Conservation (phyloP, 2,113 vertebrate genomes). For the Nicator chloris region DNA sequence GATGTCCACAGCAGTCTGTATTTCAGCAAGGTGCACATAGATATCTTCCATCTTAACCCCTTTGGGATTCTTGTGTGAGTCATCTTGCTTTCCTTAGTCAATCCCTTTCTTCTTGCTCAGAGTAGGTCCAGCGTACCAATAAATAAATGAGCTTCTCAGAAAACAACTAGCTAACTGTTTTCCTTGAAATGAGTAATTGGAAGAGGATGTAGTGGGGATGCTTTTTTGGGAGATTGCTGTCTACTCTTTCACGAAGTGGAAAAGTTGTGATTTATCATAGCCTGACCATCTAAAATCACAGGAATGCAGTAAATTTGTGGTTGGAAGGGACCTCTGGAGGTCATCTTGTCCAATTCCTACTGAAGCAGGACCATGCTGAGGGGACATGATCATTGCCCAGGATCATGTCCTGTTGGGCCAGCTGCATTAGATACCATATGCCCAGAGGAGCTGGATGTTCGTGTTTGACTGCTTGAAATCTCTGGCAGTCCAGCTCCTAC, state of each 20-base stretch:
- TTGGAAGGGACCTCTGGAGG: background rate
- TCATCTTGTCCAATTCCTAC: background rate
- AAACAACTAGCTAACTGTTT: background rate
- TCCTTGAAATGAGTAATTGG: background rate
- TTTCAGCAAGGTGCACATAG: background rate
- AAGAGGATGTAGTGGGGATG: background rate
- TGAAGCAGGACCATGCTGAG: background rate
- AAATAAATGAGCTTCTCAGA: background rate
- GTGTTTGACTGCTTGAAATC: background rate
- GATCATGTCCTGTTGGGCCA: background rate
- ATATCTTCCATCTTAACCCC: background rate
- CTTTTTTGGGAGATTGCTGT: background rate
- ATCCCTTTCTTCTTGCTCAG: background rate
- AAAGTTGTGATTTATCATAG: background rate
- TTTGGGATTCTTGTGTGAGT: background rate
- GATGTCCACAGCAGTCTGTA: background rate
- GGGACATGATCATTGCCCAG: background rate
- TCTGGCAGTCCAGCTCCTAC: background rate
- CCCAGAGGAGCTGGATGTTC: accelerated
- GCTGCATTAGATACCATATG: background rate
- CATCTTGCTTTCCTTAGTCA: background rate
- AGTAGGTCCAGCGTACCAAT: background rate
- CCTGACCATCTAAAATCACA: background rate
- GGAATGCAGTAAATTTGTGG: background rate
- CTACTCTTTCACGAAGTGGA: background rate